Evolutionary conservation across 2,888 invertebrate genomes (phyloP), one percentile per base, ranked within the genome.

Genomic region (Campaea margaritaria): DNA sequence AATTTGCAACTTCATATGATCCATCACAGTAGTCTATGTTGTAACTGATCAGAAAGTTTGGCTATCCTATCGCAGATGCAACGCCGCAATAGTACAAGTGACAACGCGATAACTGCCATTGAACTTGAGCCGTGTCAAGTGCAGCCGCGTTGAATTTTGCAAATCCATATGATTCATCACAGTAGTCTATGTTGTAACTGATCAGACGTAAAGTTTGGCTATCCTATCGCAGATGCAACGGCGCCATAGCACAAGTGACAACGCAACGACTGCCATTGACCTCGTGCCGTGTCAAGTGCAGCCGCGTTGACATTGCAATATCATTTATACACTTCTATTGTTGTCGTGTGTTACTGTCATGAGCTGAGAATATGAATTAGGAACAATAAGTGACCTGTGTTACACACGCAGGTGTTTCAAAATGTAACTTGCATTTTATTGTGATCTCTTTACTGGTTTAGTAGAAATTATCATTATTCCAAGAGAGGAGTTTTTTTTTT

Each of bases 61-160:
- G 8, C n/a, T 10, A 16, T n/a, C 34, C 27, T 38, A 43, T 27
- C 34, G 21, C 9, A 56, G 49, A 38, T 31, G 56, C 56, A 45
- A 49, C 12, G 5, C n/a, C 13, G 16, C 48, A 1, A 52, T 14
- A 47, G 34, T 42, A 52, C 61, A 58, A 36, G 63, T 59, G 74
- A 72, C 70, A 70, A 68, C 75, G 54, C 52, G 78, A 70, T 75
- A 73, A 69, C 76, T 78, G 85, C 79, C 86, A 81, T 81, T 85
- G 86, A 87, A 85, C 86, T 70, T 79, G 74, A 71, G 70, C 74
- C 66, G 82, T 83, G 86, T 84, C 86, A 88, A 87, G 85, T 87
- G 86, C 84, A 85, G 70, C 74, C 70, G 73, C 76, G 68, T 72
- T 76, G 73, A 76, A 34, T 10, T 71, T 74, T 79, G 78, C 76